Evolutionary conservation across 2,797 vertebrate genomes (phyloP).

Genomic region (Crax fasciolata): DNA sequence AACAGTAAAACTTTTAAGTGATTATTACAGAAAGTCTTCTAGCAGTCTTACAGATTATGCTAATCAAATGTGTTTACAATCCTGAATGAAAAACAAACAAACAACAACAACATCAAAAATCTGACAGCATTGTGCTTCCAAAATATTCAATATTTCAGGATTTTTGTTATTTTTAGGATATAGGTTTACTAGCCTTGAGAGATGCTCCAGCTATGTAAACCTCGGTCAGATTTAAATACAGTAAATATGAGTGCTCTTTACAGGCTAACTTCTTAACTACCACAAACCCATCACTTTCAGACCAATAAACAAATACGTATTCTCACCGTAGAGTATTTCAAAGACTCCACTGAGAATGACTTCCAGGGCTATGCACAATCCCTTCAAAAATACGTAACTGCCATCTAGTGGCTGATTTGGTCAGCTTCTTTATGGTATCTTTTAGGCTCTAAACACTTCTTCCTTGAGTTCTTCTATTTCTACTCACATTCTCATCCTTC

Average conservation of each 20-base stretch:
- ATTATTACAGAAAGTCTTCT: background rate
- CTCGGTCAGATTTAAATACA: background rate
- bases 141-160: accelerated
- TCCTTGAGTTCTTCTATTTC: background rate
- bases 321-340: background rate
- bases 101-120: background rate
- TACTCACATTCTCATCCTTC: background rate
- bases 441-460: background rate
- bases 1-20: background rate
- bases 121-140: background rate
- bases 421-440: background rate
- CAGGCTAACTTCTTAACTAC: background rate
- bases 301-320: too few species aligned
- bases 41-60: background rate
- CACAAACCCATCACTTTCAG: background rate
- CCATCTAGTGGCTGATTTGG: conserved; percentile 73
- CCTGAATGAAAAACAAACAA: background rate
- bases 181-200: background rate
- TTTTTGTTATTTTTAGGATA: background rate
- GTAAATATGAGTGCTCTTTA: accelerated
- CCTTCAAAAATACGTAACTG: conserved; percentile 64
- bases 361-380: accelerated
- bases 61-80: background rate
- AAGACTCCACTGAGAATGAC: background rate
- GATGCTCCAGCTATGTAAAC: background rate